Conservation (phyloP, 2,113 vertebrate species). For the Tyrannus savana region DNA sequence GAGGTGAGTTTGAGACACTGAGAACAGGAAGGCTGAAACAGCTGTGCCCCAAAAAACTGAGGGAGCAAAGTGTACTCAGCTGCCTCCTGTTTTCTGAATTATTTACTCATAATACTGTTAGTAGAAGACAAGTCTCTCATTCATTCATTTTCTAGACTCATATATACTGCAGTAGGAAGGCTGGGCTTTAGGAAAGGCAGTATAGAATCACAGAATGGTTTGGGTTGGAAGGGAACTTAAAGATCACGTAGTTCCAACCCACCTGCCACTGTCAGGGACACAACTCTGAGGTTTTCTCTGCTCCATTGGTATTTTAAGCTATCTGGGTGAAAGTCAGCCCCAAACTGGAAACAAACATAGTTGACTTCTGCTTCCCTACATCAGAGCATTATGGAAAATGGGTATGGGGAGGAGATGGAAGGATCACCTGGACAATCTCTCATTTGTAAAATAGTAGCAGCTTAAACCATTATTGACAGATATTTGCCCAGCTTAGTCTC, state of each 20-base stretch:
- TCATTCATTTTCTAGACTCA: neutral
- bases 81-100: neutral
- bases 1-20: conserved; percentile 79
- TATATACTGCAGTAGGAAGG: neutral
- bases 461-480: neutral
- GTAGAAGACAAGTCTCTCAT: neutral
- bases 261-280: neutral
- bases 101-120: neutral
- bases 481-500: neutral
- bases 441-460: neutral
- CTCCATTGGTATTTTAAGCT: neutral
- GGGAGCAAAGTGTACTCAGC: neutral
- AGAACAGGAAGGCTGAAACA: neutral
- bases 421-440: neutral
- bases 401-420: neutral
- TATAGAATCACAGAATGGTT: neutral
- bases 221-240: neutral
- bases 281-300: neutral
- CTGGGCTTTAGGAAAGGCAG: neutral
- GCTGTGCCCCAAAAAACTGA: neutral
- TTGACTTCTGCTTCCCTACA: neutral
- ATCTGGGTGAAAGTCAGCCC: neutral
- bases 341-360: neutral
- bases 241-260: neutral
- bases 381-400: neutral